phyloP scores from a whole-genome alignment of 2,113 vertebrate genomes.

The Andinoacara biseriatus region DNA sequence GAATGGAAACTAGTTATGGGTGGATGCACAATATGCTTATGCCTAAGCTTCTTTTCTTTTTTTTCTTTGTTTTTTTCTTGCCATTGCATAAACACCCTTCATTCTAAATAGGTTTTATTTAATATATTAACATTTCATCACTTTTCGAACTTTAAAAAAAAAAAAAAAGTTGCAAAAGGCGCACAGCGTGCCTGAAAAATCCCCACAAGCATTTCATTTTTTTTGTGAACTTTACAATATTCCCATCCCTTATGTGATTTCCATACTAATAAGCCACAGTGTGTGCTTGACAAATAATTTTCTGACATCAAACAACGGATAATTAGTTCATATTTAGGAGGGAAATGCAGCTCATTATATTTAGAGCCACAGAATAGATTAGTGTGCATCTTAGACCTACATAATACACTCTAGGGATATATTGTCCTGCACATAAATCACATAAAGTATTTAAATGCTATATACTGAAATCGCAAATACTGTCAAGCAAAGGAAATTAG shows the following conservation, averaged over 20 bases:
- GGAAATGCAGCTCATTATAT: conserved; percentile 50
- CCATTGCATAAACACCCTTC: not conserved
- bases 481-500: conserved; percentile 25
- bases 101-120: not conserved
- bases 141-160: conserved; percentile 5
- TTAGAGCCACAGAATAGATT: conserved; percentile 37
- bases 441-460: conserved; percentile 35
- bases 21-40: conserved; percentile 6
- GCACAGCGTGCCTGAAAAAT: not conserved
- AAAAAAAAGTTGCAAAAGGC: not conserved
- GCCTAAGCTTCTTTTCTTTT: not conserved
- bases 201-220: conserved; percentile 17
- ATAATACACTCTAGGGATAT: conserved; percentile 27
- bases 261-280: conserved; percentile 42
- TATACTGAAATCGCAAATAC: conserved; percentile 34
- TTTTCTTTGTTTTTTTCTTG: not conserved
- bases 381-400: conserved; percentile 20
- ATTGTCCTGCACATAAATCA: conserved; percentile 21
- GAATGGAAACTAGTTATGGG: conserved; percentile 10
- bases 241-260: conserved; percentile 40
- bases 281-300: conserved; percentile 44
- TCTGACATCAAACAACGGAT: conserved; percentile 52
- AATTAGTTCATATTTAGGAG: conserved; percentile 62
- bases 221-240: conserved; percentile 32
- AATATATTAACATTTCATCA: not conserved